phyloP scores from a whole-genome alignment of 2,113 vertebrate species.

The Ammospiza nelsoni region DNA sequence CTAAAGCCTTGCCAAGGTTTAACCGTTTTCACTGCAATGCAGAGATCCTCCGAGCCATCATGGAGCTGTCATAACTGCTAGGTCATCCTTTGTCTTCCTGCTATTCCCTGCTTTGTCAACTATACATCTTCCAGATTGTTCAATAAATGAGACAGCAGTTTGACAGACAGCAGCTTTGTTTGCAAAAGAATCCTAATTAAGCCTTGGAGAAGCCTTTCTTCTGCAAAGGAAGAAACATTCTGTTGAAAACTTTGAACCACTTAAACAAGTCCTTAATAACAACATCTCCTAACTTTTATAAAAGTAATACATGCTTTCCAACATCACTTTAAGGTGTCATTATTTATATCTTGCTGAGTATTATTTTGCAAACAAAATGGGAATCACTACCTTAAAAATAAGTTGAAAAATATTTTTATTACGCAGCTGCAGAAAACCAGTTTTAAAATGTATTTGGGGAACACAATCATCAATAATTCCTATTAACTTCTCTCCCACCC shows the following conservation, averaged over 20 bases:
- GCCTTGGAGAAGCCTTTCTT: neutral
- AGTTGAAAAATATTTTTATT: neutral
- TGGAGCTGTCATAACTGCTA: neutral
- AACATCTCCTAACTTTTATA: neutral
- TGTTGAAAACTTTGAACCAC: neutral
- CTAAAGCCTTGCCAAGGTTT: neutral
- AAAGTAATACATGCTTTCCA: neutral
- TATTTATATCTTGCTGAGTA: neutral
- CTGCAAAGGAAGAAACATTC: neutral
- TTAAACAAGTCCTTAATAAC: neutral
- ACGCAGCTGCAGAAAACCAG: neutral
- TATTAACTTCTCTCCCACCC: neutral
- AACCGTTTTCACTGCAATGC: neutral
- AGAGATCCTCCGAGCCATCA: neutral
- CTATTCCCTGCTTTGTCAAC: neutral
- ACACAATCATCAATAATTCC: neutral
- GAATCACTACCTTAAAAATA: neutral
- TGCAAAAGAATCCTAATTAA: neutral
- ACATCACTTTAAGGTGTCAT: neutral
- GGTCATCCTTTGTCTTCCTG: neutral
- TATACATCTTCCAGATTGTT: neutral
- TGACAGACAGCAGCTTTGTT: neutral
- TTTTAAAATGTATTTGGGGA: neutral
- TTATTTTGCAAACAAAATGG: neutral
- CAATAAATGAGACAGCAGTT: neutral